phyloP scores from a whole-genome alignment of 2,797 vertebrate species.

The Taeniopygia guttata region DNA sequence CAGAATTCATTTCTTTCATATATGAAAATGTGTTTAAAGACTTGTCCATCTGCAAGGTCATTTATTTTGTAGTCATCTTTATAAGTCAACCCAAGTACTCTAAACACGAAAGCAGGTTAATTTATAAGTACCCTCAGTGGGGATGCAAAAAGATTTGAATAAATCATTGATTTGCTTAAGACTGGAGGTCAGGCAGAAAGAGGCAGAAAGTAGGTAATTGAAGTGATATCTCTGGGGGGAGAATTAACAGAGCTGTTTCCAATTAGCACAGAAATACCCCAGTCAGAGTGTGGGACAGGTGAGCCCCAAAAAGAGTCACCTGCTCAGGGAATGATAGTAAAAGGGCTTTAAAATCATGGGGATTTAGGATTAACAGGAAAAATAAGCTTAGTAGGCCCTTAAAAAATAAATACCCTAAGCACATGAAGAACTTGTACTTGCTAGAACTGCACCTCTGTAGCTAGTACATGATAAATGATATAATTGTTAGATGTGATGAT shows the following conservation, averaged over 20 bases:
- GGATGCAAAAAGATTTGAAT: background rate
- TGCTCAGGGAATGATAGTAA: too few species aligned
- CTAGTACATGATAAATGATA: too few species aligned
- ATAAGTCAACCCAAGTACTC: slow-evolving; percentile 20
- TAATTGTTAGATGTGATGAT: too few species aligned
- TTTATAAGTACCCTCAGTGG: background rate
- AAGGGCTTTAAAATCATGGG: too few species aligned
- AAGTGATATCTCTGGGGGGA: background rate
- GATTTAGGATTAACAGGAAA: too few species aligned
- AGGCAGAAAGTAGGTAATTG: background rate
- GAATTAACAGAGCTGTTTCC: background rate
- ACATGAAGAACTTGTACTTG: too few species aligned
- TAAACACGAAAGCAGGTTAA: background rate
- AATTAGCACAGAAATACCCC: background rate
- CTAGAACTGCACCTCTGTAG: too few species aligned
- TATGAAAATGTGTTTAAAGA: slow-evolving; percentile 2
- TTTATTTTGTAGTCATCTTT: background rate
- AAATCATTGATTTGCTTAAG: background rate
- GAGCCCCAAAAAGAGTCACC: background rate
- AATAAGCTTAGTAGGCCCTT: too few species aligned
- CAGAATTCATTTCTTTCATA: slow-evolving; percentile 26
- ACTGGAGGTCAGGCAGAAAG: background rate
- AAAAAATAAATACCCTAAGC: too few species aligned
- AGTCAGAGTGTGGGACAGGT: background rate
- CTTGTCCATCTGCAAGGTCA: background rate